These are phyloP conservation scores for Gymnorhina tibicen DNA, from an alignment of 2,113 vertebrate genomes.

Conservation along the genomic window DNA sequence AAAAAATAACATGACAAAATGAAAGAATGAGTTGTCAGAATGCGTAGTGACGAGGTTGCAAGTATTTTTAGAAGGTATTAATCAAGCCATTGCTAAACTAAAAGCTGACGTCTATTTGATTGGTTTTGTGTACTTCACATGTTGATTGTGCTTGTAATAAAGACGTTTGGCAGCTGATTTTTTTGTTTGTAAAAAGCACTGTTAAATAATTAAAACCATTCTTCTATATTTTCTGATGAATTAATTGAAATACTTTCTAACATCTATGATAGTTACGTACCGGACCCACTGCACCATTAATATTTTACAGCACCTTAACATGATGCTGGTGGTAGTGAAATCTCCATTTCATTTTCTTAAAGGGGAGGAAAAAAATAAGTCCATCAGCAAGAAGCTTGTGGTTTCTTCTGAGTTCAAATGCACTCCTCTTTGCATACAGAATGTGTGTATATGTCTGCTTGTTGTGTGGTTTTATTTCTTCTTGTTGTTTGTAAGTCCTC, in stretches of 20 bases:
- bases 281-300: conserved; percentile 44
- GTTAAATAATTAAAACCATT: conserved; percentile 66
- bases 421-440: background rate
- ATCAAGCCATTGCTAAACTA: conserved; percentile 32
- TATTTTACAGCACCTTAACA: conserved; percentile 65
- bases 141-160: conserved; percentile 42
- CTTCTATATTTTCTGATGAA: conserved; percentile 40
- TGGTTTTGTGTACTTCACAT: conserved; percentile 42
- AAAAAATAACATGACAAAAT: background rate
- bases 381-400: background rate
- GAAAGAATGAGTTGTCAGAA: conserved; percentile 19
- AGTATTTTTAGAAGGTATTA: conserved; percentile 50
- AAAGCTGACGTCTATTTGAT: conserved; percentile 10
- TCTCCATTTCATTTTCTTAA: conserved; percentile 42
- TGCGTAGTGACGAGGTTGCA: conserved; percentile 49
- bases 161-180: background rate
- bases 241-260: conserved; percentile 47
- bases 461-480: background rate
- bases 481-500: background rate
- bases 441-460: background rate
- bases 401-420: background rate
- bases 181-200: conserved; percentile 35
- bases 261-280: conserved; percentile 37
- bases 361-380: background rate
- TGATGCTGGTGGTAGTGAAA: conserved; percentile 31